Base-by-base conservation (phyloP, 1,140 invertebrate species). In the Trichomalopsis sarcophagae region DNA sequence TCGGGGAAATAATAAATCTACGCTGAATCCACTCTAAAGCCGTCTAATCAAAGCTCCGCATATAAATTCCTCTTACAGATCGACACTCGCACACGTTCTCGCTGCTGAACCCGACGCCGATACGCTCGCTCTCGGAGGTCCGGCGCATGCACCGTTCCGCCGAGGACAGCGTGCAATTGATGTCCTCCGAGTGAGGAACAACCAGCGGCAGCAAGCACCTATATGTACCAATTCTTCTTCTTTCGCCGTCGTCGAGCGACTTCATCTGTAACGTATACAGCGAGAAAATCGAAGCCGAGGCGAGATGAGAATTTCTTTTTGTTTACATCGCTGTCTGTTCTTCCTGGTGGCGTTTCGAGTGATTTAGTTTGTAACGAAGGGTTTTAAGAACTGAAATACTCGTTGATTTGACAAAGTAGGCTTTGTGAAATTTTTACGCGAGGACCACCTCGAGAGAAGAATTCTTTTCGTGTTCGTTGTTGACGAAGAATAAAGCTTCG, bases 131-230 rank as follows among this genome's bases (percentile, higher is more conserved):
- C 30, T 93, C 93, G 23, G 93, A 94, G 87, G 93, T 94, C 11
- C 90, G 93, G 40, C 90, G 93, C 21, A 87, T 94, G 44, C 93
- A 94, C 85, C 92, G 92, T 88, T 92, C 92, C n/a, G 90, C 92
- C 30, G 93, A 94, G 75, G 93, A 94, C 87, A 94, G 91, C 81
- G 93, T 94, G 68, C 92, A 94, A 82, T 89, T 94, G n/a, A 93
- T 94, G 90, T 91, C 92, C 21, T 92, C 91, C 27, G 91, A 93
- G 89, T 93, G 91, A 91, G 50, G 73, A 47, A 86, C 21, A 33
- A n/a, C 11, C 36, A 11, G 0, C 33, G 3, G 13, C 33, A 14
- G 13, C 71, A 21, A 75, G 23, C 33, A 7, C 23, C 73, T 55
- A 50, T 50, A 5, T 55, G 14, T 27, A 27, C 27, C 47, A 55